phyloP scores from a whole-genome alignment of 2,797 vertebrate genomes.

The Hippocampus kuda region DNA sequence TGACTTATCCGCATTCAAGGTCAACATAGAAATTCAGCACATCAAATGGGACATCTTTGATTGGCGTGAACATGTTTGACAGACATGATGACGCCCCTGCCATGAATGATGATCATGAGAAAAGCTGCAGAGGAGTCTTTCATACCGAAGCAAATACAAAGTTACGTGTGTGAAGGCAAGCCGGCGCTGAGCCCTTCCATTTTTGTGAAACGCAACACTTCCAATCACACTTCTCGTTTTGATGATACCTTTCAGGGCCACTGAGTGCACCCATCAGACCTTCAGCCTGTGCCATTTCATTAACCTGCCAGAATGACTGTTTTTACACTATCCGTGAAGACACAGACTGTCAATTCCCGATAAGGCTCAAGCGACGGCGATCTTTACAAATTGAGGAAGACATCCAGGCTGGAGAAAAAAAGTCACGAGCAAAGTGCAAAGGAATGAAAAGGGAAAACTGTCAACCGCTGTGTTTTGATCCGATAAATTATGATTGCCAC shows the following conservation, averaged over 20 bases:
- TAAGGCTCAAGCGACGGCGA: constrained; percentile 48
- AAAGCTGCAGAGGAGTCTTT: constrained; percentile 13
- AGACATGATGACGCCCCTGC: constrained; percentile 22
- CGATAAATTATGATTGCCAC: constrained; percentile 23
- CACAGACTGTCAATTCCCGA: constrained; percentile 55
- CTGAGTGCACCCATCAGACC: constrained; percentile 36
- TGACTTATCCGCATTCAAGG: not conserved
- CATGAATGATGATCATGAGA: constrained; percentile 20
- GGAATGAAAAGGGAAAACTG: constrained; percentile 9
- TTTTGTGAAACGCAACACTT: constrained; percentile 22
- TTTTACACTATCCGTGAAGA: constrained; percentile 50
- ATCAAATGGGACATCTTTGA: constrained; percentile 6
- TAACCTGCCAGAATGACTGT: constrained; percentile 45
- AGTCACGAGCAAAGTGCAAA: constrained; percentile 25
- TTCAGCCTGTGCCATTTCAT: constrained; percentile 38
- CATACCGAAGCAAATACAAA: constrained; percentile 13
- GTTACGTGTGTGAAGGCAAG: constrained; percentile 6
- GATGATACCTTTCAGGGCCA: constrained; percentile 48
- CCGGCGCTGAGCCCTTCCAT: constrained; percentile 15
- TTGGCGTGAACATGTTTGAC: constrained; percentile 1
- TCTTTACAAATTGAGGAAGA: constrained; percentile 49
- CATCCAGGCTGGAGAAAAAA: constrained; percentile 37
- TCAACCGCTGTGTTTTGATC: constrained; percentile 25
- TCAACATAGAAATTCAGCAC: constrained; percentile 2
- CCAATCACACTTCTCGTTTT: constrained; percentile 17